Base-by-base conservation (phyloP, 2,113 vertebrate species). In the Centropus unirufus region DNA sequence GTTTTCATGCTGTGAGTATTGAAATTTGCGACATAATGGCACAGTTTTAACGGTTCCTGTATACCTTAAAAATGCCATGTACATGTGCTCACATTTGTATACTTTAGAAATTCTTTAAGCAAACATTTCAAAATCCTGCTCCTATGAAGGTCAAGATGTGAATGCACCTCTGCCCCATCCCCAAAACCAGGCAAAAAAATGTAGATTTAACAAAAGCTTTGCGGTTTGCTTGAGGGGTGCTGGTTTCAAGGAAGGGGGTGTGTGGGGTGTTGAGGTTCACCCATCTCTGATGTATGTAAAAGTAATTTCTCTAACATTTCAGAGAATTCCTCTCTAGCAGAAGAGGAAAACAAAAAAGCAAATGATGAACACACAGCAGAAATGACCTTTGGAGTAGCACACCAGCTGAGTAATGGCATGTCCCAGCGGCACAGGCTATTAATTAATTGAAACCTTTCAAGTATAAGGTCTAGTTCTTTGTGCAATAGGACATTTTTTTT, bases 381-480 rank as follows among this genome's bases (percentile, higher is more conserved):
- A 92, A 19, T 86, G 84, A 95, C 90, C 91, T 95, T 86, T 92
- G 72, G 20, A 80, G 66, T 11, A 67, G 92, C 42, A 67, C 47
- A 91, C 47, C 90, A 91, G 84, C 87, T 90, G 72, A 94, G 87
- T 83, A 95, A 93, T 83, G 55, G 72, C 61, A 91, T 7, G 18
- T 44, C 75, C 87, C 79, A 90, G 70, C 0, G 3, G 75, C 72
- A 86, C 75, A 93, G 55, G n/a, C 29, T 82, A 86, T 77, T 93
- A 85, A 88, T 93, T 95, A 95, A 94, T 67, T 87, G 54, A 92
- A 95, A 80, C 39, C 90, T 76, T 92, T 95, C 82, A 94, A 90
- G 40, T 39, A 21, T 54, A 80, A 91, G 22, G 22, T 59, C 81
- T 85, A 47, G 29, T 39, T 95, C 93, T 92, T 76, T 59, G 68